These are phyloP conservation scores for Elephantulus edwardii DNA, from an alignment of 2,113 vertebrate genomes.

Conservation along the genomic window DNA sequence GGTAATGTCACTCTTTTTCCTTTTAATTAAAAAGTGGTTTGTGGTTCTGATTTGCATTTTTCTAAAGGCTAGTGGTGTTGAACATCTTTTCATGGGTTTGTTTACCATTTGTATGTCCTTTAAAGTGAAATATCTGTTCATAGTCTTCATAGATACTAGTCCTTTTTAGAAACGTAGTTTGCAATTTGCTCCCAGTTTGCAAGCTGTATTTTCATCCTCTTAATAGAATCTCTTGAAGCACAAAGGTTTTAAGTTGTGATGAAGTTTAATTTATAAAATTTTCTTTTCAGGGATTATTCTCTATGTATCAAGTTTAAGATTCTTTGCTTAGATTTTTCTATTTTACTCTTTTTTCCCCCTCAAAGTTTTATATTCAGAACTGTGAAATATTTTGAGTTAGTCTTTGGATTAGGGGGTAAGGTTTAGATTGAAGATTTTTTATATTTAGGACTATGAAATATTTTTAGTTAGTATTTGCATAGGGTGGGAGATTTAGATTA, in stretches of 20 bases:
- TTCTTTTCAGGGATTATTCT: neutral
- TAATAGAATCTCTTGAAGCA: neutral
- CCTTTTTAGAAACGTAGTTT: neutral
- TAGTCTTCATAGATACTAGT: neutral
- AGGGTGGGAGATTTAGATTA: too few relatives aligned
- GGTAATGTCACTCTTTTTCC: neutral
- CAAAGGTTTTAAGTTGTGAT: neutral
- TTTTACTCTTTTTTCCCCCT: neutral
- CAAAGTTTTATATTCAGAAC: neutral
- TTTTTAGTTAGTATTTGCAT: too few relatives aligned
- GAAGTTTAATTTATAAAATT: neutral
- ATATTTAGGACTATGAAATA: neutral
- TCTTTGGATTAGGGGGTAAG: neutral
- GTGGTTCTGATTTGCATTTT: neutral
- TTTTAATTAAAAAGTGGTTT: neutral
- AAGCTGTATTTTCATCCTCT: neutral
- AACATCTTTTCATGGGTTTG: neutral
- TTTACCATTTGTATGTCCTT: neutral
- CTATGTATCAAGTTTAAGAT: neutral
- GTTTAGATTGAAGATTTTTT: neutral
- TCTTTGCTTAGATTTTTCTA: conserved; percentile 13
- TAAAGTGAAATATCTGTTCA: neutral
- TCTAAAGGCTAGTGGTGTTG: neutral
- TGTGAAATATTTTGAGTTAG: neutral
- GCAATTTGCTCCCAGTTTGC: neutral